Percentiles rank a stretch among this genome's conserved stretches.
Conservation (phyloP, 2,113 vertebrate genomes). For the Eulemur rufifrons region DNA sequence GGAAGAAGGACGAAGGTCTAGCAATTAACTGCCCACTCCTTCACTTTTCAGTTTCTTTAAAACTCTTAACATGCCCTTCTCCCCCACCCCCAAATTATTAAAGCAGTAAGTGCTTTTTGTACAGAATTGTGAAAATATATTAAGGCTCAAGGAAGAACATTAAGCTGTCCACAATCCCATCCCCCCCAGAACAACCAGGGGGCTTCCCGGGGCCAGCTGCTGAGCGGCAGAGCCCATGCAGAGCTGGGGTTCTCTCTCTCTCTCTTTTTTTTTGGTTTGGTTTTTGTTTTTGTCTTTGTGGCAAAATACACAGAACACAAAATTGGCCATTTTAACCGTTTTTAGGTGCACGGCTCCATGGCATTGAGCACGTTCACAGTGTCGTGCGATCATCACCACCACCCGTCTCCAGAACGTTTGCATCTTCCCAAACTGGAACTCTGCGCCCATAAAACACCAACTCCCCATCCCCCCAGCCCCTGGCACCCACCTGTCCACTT, state of each 20-base stretch:
- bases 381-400: neutral
- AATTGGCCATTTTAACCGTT: neutral
- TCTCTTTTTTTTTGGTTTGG: neutral
- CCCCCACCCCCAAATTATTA: neutral
- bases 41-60: neutral
- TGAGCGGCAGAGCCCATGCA: neutral
- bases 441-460: neutral
- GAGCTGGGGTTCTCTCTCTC: neutral
- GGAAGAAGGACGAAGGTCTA: neutral
- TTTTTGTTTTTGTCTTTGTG: neutral
- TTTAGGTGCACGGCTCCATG: neutral
- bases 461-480: neutral
- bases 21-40: neutral
- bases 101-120: neutral
- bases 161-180: neutral
- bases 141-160: neutral
- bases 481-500: neutral
- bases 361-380: too few species aligned
- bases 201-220: neutral
- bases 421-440: neutral
- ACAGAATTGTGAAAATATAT: neutral
- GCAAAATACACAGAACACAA: neutral
- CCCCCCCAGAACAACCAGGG: neutral
- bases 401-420: neutral
- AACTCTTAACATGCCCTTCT: neutral